Base-by-base conservation (phyloP, 2,888 invertebrate genomes). In the Archips crataeganus region DNA sequence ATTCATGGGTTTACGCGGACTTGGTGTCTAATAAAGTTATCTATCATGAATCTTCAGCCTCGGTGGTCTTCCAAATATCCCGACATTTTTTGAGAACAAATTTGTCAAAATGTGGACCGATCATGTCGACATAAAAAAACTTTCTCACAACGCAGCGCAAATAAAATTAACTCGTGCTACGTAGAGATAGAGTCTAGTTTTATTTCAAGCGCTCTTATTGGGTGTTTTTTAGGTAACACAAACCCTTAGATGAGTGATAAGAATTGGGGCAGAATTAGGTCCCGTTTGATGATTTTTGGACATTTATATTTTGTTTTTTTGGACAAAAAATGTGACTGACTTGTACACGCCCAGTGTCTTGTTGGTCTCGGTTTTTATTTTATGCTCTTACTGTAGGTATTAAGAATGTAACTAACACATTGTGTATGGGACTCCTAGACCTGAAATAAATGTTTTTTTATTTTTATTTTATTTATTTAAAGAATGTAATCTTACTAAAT, bases 51-150 rank as follows among this genome's bases (percentile, higher is more conserved):
- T 73, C 68, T 47, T 39, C 49, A 49, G 79, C 90, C 79, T 81
- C 5, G 93, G 93, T 93, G 93, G 93, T 93, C 93, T 79, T 88
- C 87, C 83, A 81, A 79, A 73, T 78, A 76, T 79, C 78, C 85
- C 90, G 92, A 91, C 93, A 92, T 90, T 91, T 91, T 92, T 83
- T 83, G 79, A 80, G 85, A 85, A 87, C 87, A 84, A 88, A 90
- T 92, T 92, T 93, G 92, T 93, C 93, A 92, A 93, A 91, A 90
- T 90, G 93, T 93, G 92, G 85, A 86, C 88, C 90, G 83, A 89
- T 92, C 92, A 89, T 83, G 85, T 57, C 13, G 34, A 39, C 36
- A 61, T 65, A 61, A 69, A 74, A 57, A 74, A 70, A 74, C 65
- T 69, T 70, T 70, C 60, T 65, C 60, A 61, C 69, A 65, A 64